These are phyloP conservation scores for Cheilosia grossa DNA, from an alignment of 2,888 invertebrate species.

Conservation along the genomic window DNA sequence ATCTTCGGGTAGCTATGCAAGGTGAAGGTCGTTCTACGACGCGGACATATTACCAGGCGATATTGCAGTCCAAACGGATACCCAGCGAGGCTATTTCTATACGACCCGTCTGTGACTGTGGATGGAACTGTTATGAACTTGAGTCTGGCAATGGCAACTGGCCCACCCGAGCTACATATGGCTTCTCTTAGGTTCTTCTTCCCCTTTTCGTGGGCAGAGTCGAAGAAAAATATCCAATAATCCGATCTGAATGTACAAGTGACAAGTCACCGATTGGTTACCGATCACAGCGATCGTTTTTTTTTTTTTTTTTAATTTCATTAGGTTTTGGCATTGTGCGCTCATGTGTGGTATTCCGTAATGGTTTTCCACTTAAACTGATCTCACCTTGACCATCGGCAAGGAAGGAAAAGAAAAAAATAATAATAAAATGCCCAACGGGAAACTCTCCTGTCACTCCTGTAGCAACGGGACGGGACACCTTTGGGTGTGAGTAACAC, in stretches of 20 bases:
- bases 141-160: slow-evolving; percentile 28
- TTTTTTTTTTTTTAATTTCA: slow-evolving; percentile 30
- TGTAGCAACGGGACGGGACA: slow-evolving; percentile 15
- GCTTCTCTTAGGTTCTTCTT: slow-evolving; percentile 30
- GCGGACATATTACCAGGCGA: slow-evolving; percentile 44
- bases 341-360: slow-evolving; percentile 31
- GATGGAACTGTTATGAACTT: slow-evolving; percentile 66
- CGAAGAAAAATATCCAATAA: slow-evolving; percentile 27
- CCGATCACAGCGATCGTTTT: slow-evolving; percentile 27
- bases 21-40: slow-evolving; percentile 74
- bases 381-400: slow-evolving; percentile 72
- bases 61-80: slow-evolving; percentile 26
- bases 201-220: slow-evolving; percentile 8
- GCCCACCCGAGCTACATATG: slow-evolving; percentile 49
- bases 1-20: slow-evolving; percentile 51
- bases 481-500: slow-evolving; percentile 34
- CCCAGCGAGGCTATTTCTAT: slow-evolving; percentile 28
- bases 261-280: slow-evolving; percentile 4
- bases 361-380: slow-evolving; percentile 63
- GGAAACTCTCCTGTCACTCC: slow-evolving; percentile 4
- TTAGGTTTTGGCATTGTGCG: slow-evolving; percentile 18
- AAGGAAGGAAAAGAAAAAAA: neutral
- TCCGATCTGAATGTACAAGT: slow-evolving; percentile 21
- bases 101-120: slow-evolving; percentile 63
- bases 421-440: slow-evolving; percentile 10